A percentile compares a stretch with the other conserved stretches of the same genome.
Conservation (phyloP, 2,797 vertebrate species). For the Urophycis tenuis region DNA sequence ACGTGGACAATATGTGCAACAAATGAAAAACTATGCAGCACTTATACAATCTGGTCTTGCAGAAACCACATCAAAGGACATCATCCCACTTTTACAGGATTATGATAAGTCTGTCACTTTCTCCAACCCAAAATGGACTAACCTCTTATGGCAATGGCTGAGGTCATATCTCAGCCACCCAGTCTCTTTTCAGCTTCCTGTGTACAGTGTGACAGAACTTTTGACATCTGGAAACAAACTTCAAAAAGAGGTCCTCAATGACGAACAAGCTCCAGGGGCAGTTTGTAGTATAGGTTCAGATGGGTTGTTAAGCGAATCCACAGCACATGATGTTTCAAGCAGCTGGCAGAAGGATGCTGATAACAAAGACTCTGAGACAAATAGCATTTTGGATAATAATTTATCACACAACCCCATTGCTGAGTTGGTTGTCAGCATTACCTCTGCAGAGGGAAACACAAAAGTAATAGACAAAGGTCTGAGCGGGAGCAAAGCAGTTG, state of each 20-base stretch:
- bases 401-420: slow-evolving; percentile 52
- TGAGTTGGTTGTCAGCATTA: slow-evolving; percentile 63
- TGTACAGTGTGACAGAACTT: slow-evolving; percentile 64
- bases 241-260: slow-evolving; percentile 57
- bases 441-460: slow-evolving; percentile 49
- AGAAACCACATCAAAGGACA: slow-evolving; percentile 53
- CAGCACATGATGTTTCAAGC: neutral
- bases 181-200: slow-evolving; percentile 67
- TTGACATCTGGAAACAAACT: slow-evolving; percentile 55
- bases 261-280: slow-evolving; percentile 50
- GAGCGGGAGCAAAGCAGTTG: slow-evolving; percentile 19
- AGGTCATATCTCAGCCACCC: slow-evolving; percentile 74
- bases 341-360: slow-evolving; percentile 3
- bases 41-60: slow-evolving; percentile 59
- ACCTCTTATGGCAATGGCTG: slow-evolving; percentile 59
- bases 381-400: slow-evolving; percentile 21
- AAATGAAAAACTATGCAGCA: slow-evolving; percentile 70
- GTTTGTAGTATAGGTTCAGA: slow-evolving; percentile 29
- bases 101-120: slow-evolving; percentile 57
- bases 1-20: slow-evolving; percentile 55
- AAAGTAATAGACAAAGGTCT: slow-evolving; percentile 20
- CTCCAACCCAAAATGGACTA: slow-evolving; percentile 55
- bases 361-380: slow-evolving; percentile 23
- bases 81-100: slow-evolving; percentile 64
- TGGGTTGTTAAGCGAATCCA: slow-evolving; percentile 21